Base-by-base conservation (phyloP, 2,113 vertebrate genomes). In the Xiphias gladius region DNA sequence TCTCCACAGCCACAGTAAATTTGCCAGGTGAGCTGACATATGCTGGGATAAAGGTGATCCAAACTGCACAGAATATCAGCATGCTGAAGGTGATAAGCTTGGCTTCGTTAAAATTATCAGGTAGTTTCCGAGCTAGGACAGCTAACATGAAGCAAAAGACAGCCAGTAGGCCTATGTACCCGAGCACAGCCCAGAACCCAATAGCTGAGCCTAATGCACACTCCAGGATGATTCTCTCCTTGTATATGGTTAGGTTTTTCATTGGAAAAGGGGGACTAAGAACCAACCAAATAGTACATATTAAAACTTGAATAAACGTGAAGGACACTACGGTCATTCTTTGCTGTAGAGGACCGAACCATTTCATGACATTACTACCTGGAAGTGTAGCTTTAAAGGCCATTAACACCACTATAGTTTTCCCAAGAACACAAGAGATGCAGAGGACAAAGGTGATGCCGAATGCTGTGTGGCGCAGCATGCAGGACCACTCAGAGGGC, bases 21-120 rank as follows among this genome's bases (percentile, higher is more conserved):
- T 94, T 95, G 7, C 94, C 93, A 70, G 94, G 94, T 48, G 94
- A 95, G 65, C 93, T 95, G 83, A 95, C 85, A 89, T 95, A 95
- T 17, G 93, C 93, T 75, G 94, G 93, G 35, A 94, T 90, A 73
- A 93, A 94, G 1, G 91, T 88, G 72, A 92, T 86, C 93, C 93
- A 94, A 0, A 94, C 89, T 35, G 91, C 90, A 91, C 89, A 92
- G 72, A 93, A 86, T 10, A 86, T 82, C 1, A 87, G 0, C 76
- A 84, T 84, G 55, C 82, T 92, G 80, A 93, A 93, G 26, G 91
- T 93, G 69, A 93, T 92, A 2, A 91, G 83, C 46, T 92, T 93
- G n/a, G 82, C 80, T 82, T 93, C 88, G 50, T 93, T 93, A 30
- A 93, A 93, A 32, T 89, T 91, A 72, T 92, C 91, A 67, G 82